Evolutionary conservation across 2,797 vertebrate species (phyloP), one percentile per base, ranked within the genome.

Genomic region (Sciurus vulgaris): DNA sequence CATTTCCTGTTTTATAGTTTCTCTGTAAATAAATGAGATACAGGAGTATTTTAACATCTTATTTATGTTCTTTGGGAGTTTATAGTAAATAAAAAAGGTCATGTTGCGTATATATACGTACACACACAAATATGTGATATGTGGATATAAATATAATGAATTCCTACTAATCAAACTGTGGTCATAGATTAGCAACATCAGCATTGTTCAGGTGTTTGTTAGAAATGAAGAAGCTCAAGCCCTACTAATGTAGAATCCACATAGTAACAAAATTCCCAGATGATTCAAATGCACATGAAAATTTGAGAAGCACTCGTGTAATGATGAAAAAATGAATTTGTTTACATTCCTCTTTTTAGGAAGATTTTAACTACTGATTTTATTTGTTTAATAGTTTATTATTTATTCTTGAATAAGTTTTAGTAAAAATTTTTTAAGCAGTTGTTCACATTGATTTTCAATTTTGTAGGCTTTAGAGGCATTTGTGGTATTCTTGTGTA

Each of bases 391-490:
- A 20, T 95, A 38, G 33, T 35, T 82, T 82, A 7, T 72, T 88
- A 94, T 84, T 49, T 70, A 35, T 86, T 96, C 63, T 89, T 85
- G n/a, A 86, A 41, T 91, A 30, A 65, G 33, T 86, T 86, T 94
- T 70, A 51, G 22, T 47, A 81, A 74, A 81, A 89, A 51, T 83
- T 65, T 65, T 89, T 59, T 51, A 59, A 81, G 13, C 24, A 35
- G 77, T 85, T 89, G 30, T 94, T 33, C 24, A 10, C 69, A 20
- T 49, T 56, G 51, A 5, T 82, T 95, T 94, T 93, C 54, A 90
- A 12, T 93, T 89, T n/a, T 78, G 12, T 44, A 91, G 91, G 24
- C 83, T 56, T 77, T 82, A 82, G 82, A 82, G 49, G 59, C 78
- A 0, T 92, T 84, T 77, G 12, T 61, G 17, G 6, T 88, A 30